Conservation (phyloP, 2,888 invertebrate genomes). For the Ochropleura plecta region DNA sequence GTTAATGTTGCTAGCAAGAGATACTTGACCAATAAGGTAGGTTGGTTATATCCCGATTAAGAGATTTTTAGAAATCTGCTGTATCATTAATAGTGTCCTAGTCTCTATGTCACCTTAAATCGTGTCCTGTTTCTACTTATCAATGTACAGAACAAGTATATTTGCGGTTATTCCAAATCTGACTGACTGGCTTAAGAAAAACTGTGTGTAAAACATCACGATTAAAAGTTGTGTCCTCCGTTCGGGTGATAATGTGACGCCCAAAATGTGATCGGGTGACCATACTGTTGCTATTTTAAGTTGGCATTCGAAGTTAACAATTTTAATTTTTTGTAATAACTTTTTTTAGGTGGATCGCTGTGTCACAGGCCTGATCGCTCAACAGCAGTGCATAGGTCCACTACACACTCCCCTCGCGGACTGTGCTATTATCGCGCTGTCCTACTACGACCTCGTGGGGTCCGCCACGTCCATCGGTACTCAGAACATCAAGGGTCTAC, state of each 20-base stretch:
- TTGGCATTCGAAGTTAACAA: background rate
- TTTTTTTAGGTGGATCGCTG: constrained; percentile 93
- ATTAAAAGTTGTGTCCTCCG: background rate
- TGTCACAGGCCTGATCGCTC: constrained; percentile 98
- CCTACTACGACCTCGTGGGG: constrained; percentile 95
- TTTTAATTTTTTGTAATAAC: background rate
- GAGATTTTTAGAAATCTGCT: background rate
- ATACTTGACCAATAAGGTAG: constrained; percentile 97
- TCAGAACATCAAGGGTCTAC: constrained; percentile 98
- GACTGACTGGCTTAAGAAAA: background rate
- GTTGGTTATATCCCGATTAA: constrained; percentile 6
- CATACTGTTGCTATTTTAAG: background rate
- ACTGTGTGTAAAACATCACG: too few relatives aligned
- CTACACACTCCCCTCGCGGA: constrained; percentile 98
- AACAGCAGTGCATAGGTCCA: constrained; percentile 99
- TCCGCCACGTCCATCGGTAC: constrained; percentile 99
- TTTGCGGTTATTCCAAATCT: background rate
- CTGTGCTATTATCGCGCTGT: constrained; percentile 97
- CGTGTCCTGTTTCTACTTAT: background rate
- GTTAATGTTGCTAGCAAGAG: constrained; percentile 98
- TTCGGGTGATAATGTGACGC: background rate
- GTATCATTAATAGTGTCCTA: background rate
- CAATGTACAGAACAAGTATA: background rate
- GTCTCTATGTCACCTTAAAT: background rate
- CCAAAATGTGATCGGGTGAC: background rate